Base-by-base conservation (phyloP, 2,797 vertebrate genomes). In the Carcharodon carcharias region DNA sequence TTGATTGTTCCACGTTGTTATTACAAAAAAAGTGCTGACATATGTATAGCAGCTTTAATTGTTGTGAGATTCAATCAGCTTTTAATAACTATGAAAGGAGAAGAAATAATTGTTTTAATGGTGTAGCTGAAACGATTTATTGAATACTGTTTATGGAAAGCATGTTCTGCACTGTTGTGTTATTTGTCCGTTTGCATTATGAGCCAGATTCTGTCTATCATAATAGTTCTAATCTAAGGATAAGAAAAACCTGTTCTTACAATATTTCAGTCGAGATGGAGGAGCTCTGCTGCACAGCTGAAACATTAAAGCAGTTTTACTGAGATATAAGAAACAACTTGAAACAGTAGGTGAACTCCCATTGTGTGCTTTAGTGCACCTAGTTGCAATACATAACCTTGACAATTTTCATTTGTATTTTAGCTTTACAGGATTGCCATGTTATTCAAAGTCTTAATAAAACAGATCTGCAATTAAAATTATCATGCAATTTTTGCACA, bases 81-180 rank as follows among this genome's bases (percentile, higher is more conserved):
- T 77, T 95, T 95, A 73, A 95, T 95, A 95, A 95, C 77, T 56
- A 77, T 77, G 50, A 95, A 95, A 69, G 35, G 65, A 93, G 67
- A 95, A 95, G 50, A 95, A 95, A 73, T 73, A 95, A 95, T 95
- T 95, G 94, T 95, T 95, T 73, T 77, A 95, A 95, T 95, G 77
- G 26, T n/a, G 45, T n/a, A 73, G 69, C 94, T 77, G 69, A 71
- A 95, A 77, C 58, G 50, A 14, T 95, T 95, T 95, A 77, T 71
- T 95, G 35, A 95, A 73, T 73, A 56, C 28, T 95, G 28, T 21
- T 21, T 56, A 45, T 56, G 1, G 50, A 73, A 77, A 77, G 94
- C 94, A 95, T 95, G 94, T 95, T 73, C 54, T 18, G 31, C 71
- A n/a, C 28, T 95, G 14, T 56, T 69, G 65, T 50, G n/a, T 26